Conservation (phyloP, 2,888 invertebrate genomes). For the Malacosoma neustria region DNA sequence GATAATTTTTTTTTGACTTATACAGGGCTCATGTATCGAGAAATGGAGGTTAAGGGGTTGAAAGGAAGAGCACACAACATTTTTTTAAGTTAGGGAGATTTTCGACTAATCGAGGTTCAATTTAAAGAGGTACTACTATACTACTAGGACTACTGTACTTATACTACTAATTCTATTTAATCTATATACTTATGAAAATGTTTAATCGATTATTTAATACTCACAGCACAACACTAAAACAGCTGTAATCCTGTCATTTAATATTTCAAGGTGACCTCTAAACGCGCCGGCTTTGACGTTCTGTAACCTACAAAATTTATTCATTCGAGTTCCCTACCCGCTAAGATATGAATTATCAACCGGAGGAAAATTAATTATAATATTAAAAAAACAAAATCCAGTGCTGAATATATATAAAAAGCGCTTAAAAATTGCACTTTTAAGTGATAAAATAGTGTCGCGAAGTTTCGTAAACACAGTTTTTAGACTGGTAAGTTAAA, state of each 20-base stretch:
- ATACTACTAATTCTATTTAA: too few relatives aligned
- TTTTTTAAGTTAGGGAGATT: too few relatives aligned
- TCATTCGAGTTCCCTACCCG: conserved; percentile 62
- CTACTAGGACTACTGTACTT: too few relatives aligned
- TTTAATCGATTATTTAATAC: too few relatives aligned
- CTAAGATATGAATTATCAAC: conserved; percentile 45
- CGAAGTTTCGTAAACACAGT: conserved; percentile 1
- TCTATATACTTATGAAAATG: too few relatives aligned
- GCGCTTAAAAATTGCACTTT: conserved; percentile 41
- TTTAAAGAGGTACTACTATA: too few relatives aligned
- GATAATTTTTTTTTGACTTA: too few relatives aligned
- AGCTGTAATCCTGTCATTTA: conserved; percentile 16
- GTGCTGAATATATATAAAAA: conserved; percentile 25
- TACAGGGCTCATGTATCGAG: too few relatives aligned
- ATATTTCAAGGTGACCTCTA: conserved; percentile 70
- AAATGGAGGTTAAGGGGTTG: too few relatives aligned
- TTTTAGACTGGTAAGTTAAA: conserved; percentile 3
- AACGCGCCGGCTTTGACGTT: conserved; percentile 48
- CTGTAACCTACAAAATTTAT: conserved; percentile 42
- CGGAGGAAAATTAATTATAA: conserved; percentile 35
- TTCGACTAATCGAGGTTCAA: too few relatives aligned
- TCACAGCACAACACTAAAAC: not conserved
- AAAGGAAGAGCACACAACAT: too few relatives aligned
- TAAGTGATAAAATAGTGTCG: conserved; percentile 43
- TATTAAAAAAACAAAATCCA: conserved; percentile 22